Evolutionary conservation across 2,113 vertebrate genomes (phyloP).

Genomic region (Brachyhypopomus occidentalis): DNA sequence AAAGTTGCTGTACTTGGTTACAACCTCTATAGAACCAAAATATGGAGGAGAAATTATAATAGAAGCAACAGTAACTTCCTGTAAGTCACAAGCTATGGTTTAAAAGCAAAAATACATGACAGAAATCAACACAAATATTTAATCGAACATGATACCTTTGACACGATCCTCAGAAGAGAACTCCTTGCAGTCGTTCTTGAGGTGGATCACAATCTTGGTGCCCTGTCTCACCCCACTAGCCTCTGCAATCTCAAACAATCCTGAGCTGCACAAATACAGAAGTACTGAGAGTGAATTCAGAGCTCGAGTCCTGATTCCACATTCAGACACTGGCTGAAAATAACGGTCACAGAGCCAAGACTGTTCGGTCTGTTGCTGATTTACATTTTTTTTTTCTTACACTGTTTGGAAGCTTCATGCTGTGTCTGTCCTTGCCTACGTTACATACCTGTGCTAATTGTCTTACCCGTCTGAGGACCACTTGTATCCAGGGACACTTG

Average conservation of each 20-base stretch:
- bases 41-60: not conserved
- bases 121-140: not conserved
- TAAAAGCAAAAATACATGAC: not conserved
- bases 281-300: not conserved
- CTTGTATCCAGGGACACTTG: constrained; percentile 78
- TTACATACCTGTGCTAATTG: not conserved
- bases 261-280: constrained; percentile 82
- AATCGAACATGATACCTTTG: constrained; percentile 74
- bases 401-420: not conserved
- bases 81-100: not conserved
- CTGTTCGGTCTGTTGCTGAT: no score
- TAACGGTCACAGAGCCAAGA: no score
- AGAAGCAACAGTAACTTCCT: not conserved
- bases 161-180: constrained; percentile 89
- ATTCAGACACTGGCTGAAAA: not conserved
- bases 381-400: no score
- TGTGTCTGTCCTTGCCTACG: not conserved
- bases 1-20: constrained; percentile 98
- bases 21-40: constrained; percentile 80
- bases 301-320: not conserved
- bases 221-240: constrained; percentile 88
- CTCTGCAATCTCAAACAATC: constrained; percentile 88
- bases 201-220: constrained; percentile 91
- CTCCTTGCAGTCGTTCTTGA: constrained; percentile 91
- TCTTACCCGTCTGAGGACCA: constrained; percentile 95